These are phyloP conservation scores for Nomada hirtipes DNA, from an alignment of 2,888 invertebrate species.

Conservation along the genomic window DNA sequence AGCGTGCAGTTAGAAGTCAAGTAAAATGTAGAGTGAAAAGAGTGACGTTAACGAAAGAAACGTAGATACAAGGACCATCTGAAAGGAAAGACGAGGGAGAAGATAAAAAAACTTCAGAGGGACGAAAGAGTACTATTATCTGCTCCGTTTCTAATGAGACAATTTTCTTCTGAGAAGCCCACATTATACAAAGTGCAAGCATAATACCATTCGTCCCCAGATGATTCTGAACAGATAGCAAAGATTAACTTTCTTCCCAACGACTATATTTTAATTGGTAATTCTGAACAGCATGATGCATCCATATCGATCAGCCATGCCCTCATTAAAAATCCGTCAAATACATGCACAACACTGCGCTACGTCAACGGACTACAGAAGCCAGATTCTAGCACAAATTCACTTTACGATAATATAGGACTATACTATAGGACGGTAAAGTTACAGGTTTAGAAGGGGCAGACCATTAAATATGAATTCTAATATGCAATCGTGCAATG, in stretches of 20 bases:
- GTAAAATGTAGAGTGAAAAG: background rate
- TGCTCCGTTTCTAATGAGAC: slow-evolving; percentile 65
- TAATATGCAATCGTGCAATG: slow-evolving; percentile 26
- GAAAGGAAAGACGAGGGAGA: background rate
- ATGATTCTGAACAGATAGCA: slow-evolving; percentile 17
- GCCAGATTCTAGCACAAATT: slow-evolving; percentile 1
- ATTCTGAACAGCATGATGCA: background rate
- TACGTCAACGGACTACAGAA: slow-evolving; percentile 3
- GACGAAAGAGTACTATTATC: slow-evolving; percentile 31
- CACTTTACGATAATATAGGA: background rate
- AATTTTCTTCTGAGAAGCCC: slow-evolving; percentile 33
- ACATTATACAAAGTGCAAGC: slow-evolving; percentile 22
- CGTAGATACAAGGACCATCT: background rate
- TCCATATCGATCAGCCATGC: slow-evolving; percentile 14
- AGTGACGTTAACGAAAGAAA: slow-evolving; percentile 6
- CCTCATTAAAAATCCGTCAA: slow-evolving; percentile 43
- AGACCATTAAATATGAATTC: background rate
- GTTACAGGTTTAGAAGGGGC: no score
- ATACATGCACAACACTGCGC: background rate
- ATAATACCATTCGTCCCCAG: slow-evolving; percentile 49
- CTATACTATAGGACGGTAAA: background rate
- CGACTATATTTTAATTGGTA: slow-evolving; percentile 28
- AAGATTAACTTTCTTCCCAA: slow-evolving; percentile 19
- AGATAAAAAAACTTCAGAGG: slow-evolving; percentile 7
- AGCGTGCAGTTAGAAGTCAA: background rate